Percentiles rank a stretch among this genome's conserved stretches.
Evolutionary conservation across 2,113 vertebrate species (phyloP).

Genomic region (Conger conger): DNA sequence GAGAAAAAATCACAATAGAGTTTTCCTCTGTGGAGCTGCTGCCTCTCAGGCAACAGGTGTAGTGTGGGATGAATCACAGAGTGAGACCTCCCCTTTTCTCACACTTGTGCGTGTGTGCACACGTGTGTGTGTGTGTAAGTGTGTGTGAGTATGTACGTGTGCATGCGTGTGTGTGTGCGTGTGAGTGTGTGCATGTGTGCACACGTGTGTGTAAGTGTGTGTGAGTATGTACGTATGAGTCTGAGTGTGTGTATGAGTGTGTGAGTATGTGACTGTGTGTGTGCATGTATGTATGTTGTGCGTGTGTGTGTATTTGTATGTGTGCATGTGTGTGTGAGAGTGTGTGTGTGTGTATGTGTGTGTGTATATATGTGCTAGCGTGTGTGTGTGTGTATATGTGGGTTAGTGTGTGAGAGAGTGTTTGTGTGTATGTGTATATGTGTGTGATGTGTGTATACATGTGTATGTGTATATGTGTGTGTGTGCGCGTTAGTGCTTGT

Average conservation of each 20-base stretch:
- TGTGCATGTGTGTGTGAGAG: not conserved
- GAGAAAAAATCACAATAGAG: not conserved
- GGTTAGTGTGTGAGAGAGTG: not conserved
- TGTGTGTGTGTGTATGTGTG: not conserved
- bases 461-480: conserved; percentile 18
- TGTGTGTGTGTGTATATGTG: not conserved
- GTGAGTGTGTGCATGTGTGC: not conserved
- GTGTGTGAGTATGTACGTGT: not conserved
- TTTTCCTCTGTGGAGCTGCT: not conserved
- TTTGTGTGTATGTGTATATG: not conserved
- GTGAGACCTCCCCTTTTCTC: not conserved
- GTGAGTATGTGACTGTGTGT: not conserved
- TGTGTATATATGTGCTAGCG: not conserved
- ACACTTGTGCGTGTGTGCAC: not conserved
- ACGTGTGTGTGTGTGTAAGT: not conserved
- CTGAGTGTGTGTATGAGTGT: conserved; percentile 44
- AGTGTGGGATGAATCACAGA: not conserved
- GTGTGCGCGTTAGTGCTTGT: not conserved
- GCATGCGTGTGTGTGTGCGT: not conserved
- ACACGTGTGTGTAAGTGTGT: conserved; percentile 47
- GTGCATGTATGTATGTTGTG: not conserved
- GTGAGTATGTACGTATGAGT: conserved; percentile 46
- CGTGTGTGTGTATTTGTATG: not conserved
- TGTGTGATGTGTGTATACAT: not conserved
- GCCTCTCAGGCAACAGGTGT: not conserved